phyloP scores from a whole-genome alignment of 2,888 invertebrate species.

The Camptogramma bilineatum region DNA sequence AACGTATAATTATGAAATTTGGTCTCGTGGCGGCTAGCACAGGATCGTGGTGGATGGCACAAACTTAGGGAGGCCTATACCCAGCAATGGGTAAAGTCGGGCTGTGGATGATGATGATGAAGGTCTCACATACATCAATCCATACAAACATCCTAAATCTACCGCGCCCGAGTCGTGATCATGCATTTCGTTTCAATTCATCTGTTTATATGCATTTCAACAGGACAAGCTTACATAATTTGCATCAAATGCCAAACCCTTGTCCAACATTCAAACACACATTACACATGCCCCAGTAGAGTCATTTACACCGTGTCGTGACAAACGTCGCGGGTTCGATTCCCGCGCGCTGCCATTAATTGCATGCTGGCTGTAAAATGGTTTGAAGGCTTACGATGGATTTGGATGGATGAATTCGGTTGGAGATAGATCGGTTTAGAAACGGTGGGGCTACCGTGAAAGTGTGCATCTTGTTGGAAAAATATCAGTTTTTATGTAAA shows the following conservation, averaged over 20 bases:
- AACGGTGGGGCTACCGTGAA: constrained; percentile 29
- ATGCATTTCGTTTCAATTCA: too few species aligned
- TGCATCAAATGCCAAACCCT: constrained; percentile 9
- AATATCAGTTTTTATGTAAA: too few species aligned
- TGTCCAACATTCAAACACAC: constrained; percentile 14
- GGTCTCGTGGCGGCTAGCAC: too few species aligned
- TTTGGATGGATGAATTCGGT: constrained; percentile 39
- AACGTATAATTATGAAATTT: too few species aligned
- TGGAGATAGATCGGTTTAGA: constrained; percentile 38
- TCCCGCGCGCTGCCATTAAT: constrained; percentile 49
- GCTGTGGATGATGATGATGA: too few species aligned
- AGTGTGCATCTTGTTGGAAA: neutral
- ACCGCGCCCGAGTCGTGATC: too few species aligned
- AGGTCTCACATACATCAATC: too few species aligned
- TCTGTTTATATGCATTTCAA: neutral
- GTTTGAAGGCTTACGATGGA: constrained; percentile 42
- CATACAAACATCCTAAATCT: too few species aligned
- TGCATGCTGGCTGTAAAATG: constrained; percentile 49
- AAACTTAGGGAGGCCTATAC: too few species aligned
- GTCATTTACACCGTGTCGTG: constrained; percentile 40
- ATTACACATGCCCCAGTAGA: constrained; percentile 30
- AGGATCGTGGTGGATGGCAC: too few species aligned
- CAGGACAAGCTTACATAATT: neutral
- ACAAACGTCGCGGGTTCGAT: constrained; percentile 45
- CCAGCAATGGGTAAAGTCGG: too few species aligned